Evolutionary conservation across 1,140 invertebrate genomes (phyloP).

Genomic region (Drosophila littoralis): DNA sequence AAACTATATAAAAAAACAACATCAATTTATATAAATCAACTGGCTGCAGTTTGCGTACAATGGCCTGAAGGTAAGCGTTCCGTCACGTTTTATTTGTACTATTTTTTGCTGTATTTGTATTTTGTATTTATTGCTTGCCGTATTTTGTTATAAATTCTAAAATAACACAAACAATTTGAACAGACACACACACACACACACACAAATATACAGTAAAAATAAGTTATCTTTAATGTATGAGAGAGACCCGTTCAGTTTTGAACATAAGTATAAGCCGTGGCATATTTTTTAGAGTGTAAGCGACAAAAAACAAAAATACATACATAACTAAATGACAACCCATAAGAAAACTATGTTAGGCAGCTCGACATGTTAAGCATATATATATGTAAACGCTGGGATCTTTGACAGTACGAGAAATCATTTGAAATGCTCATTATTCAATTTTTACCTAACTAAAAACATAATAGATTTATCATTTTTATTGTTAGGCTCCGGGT

Average conservation of each 20-base stretch:
- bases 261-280: constrained; percentile 39
- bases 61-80: constrained; percentile 92
- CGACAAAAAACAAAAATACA: constrained; percentile 19
- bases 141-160: constrained; percentile 71
- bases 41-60: constrained; percentile 94
- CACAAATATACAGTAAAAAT: constrained; percentile 38
- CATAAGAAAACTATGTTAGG: constrained; percentile 13
- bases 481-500: constrained; percentile 56
- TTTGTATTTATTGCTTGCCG: constrained; percentile 78
- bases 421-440: constrained; percentile 32
- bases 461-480: constrained; percentile 23
- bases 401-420: constrained; percentile 27
- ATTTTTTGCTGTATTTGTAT: constrained; percentile 55
- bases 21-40: constrained; percentile 61
- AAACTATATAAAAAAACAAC: background rate
- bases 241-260: constrained; percentile 57
- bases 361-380: constrained; percentile 20
- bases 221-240: constrained; percentile 67
- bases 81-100: constrained; percentile 46
- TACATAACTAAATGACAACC: background rate
- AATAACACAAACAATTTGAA: constrained; percentile 35
- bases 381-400: constrained; percentile 18
- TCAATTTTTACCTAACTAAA: constrained; percentile 31
- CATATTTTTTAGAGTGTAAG: constrained; percentile 56
- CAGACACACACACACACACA: constrained; percentile 22